Conservation (phyloP, 2,113 vertebrate species). For the Tragelaphus strepsiceros region DNA sequence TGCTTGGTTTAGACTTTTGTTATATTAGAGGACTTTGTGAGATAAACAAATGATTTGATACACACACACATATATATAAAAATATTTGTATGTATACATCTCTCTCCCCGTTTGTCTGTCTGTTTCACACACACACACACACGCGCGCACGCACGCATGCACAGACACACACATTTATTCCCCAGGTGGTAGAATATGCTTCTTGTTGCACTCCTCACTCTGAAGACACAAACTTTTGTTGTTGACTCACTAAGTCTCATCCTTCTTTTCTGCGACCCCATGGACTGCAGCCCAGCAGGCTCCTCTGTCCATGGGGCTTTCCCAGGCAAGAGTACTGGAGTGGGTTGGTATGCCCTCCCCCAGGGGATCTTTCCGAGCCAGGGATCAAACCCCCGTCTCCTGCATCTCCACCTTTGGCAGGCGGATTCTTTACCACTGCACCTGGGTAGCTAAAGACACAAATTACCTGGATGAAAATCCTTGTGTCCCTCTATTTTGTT, state of each 20-base stretch:
- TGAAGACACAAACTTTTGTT: neutral
- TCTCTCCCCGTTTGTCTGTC: neutral
- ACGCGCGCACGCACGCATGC: neutral
- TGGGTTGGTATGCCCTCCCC: neutral
- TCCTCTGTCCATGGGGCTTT: neutral
- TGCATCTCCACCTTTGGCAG: neutral
- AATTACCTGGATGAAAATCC: neutral
- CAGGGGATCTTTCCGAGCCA: neutral
- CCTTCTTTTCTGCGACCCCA: accelerated
- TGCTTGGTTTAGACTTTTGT: neutral
- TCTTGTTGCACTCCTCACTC: accelerated
- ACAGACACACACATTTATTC: accelerated
- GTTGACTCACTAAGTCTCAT: neutral
- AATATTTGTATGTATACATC: neutral
- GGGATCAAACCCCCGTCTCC: neutral
- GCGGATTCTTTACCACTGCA: neutral
- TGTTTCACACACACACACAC: neutral
- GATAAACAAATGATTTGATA: neutral
- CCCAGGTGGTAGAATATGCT: neutral
- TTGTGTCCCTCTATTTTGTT: accelerated
- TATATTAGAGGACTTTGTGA: neutral
- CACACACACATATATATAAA: neutral
- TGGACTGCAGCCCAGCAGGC: neutral
- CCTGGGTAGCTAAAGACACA: neutral
- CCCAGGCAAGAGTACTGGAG: neutral